Evolutionary conservation across 1,140 invertebrate genomes (phyloP), one percentile per base, ranked within the genome.

Genomic region (Lordiphosa mommai): DNA sequence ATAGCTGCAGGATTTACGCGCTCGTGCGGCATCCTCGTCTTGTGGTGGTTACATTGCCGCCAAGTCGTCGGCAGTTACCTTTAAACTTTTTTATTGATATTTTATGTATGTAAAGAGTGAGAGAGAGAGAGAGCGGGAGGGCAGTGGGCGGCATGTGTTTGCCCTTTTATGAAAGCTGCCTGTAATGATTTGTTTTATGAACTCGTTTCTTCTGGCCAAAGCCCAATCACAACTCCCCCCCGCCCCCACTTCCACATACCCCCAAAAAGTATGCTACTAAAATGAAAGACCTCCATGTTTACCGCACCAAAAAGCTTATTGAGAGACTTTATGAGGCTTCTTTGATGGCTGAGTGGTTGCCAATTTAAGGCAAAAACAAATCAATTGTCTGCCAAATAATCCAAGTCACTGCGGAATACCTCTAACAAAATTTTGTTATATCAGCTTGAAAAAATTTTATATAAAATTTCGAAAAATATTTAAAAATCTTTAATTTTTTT

Each of bases 71-170:
- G 41, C 66, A 68, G 76, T 76, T 82, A 82, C 76, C 77, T 82
- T 82, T 84, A 80, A 82, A 82, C 71, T 77, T 80, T 80, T 82
- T 82, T 82, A 82, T 82, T 82, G 76, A 82, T 82, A 82, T 84
- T 82, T 82, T 82, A 82, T 76, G 76, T 82, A 68, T 82, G 79
- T 67, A 49, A 58, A 61, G 65, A 38, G 44, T 14, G 46, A 32
- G 10, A 8, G 47, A n/a, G n/a, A n/a, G n/a, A n/a, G n/a, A n/a
- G n/a, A n/a, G n/a, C n/a, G n/a, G 17, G 30, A 29, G 12, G 13
- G 32, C 12, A 8, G 14, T 34, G 27, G n/a, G 34, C 23, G 14
- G 33, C 12, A 33, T 20, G 38, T 64, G 56, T 68, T 68, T 65
- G 52, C 46, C 55, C 49, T 67, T 53, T 63, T 70, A 68, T 76